Evolutionary conservation across 1,140 invertebrate genomes (phyloP).

Genomic region (Ooceraea biroi): DNA sequence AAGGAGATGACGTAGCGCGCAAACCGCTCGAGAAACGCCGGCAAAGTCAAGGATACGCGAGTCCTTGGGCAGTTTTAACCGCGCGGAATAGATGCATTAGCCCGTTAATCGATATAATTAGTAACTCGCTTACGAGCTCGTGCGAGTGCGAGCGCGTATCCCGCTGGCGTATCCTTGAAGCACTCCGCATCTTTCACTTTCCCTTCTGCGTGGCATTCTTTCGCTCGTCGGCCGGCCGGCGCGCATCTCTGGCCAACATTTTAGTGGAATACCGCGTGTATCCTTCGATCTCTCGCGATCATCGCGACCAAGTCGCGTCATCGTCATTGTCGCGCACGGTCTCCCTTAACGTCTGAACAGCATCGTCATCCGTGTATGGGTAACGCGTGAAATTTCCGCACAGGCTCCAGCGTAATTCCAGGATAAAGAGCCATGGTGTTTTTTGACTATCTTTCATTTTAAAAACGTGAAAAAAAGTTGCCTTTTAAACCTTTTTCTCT

Average conservation of each 20-base stretch:
- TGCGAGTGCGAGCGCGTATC: not conserved
- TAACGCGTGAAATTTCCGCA: too few species aligned
- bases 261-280: slow-evolving; percentile 45
- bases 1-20: not conserved
- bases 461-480: slow-evolving; percentile 31
- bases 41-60: slow-evolving; percentile 54
- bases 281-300: slow-evolving; percentile 49
- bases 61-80: slow-evolving; percentile 49
- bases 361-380: too few species aligned
- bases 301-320: slow-evolving; percentile 51
- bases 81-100: slow-evolving; percentile 52
- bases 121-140: slow-evolving; percentile 41
- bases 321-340: slow-evolving; percentile 50
- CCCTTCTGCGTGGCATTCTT: slow-evolving; percentile 56
- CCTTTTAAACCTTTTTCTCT: too few species aligned
- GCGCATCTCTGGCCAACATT: slow-evolving; percentile 53
- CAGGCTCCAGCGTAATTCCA: too few species aligned
- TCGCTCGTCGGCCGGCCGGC: slow-evolving; percentile 26
- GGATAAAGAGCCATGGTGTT: too few species aligned
- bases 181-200: slow-evolving; percentile 61
- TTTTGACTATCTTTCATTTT: too few species aligned
- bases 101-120: slow-evolving; percentile 62
- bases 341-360: slow-evolving; percentile 27
- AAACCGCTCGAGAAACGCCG: slow-evolving; percentile 6
- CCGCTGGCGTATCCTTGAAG: slow-evolving; percentile 44